Evolutionary conservation across 2,797 vertebrate genomes (phyloP), one percentile per base, ranked within the genome.

Genomic region (Brachyrhaphis roseni): DNA sequence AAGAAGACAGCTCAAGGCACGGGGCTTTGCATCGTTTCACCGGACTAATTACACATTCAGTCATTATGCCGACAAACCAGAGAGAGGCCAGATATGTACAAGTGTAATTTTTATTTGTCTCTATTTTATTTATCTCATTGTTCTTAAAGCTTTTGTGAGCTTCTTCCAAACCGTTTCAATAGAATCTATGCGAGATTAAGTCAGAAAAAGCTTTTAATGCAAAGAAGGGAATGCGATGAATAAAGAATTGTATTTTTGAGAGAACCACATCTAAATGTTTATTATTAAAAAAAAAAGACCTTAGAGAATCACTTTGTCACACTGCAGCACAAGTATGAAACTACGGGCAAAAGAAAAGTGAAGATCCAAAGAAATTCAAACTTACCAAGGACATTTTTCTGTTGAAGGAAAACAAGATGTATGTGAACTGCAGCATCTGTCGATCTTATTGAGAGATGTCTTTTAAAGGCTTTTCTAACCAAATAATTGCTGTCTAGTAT

Each of bases 1-100:
- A 88, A 85, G 75, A 66, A 81, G 39, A 51, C 36, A 45, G 74
- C 66, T 41, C 70, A 39, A 43, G 72, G 75, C 77, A 49, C 39
- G 1, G 10, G 55, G 75, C 57, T 36, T 46, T 55, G 78, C 59
- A 77, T 51, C 75, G 68, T 68, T 79, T 71, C 49, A 53, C 68
- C 71, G 75, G 80, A 82, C 78, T 83, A 77, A 71, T 57, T 43
- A 28, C 77, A 49, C 77, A 76, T 86, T 78, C 77, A 75, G 83
- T 82, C 80, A 87, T 83, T 51, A 74, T 26, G 28, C 59, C 68
- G 74, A 78, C 85, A 83, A 86, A 80, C 72, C 72, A 80, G 34
- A 77, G 57, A 49, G 74, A 62, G 68, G 41, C 66, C 66, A 34
- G 78, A 87, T 86, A 39, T 41, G 23, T 41, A 6, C 6, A 26